phyloP scores from a whole-genome alignment of 2,797 vertebrate genomes.

The Smutsia temminckii region DNA sequence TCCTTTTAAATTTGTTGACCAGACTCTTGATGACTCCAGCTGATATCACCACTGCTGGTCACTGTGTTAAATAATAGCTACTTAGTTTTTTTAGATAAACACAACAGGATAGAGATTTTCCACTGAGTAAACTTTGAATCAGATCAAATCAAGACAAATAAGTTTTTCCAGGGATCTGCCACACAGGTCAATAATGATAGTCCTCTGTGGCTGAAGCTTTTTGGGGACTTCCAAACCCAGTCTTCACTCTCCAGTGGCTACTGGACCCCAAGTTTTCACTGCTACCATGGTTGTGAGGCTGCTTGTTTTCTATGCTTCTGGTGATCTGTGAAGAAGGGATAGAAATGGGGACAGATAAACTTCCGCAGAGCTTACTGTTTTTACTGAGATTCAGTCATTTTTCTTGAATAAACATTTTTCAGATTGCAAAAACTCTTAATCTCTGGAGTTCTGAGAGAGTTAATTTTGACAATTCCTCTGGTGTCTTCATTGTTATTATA shows the following conservation, averaged over 20 bases:
- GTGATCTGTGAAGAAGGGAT: not conserved
- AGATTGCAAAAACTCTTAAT: not conserved
- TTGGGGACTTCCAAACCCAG: not conserved
- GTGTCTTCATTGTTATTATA: not conserved
- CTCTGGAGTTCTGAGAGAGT: not conserved
- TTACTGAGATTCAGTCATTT: not conserved
- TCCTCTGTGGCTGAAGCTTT: not conserved
- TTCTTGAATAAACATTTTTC: not conserved
- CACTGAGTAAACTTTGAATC: not conserved
- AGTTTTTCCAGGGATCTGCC: not conserved
- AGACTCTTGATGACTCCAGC: not conserved
- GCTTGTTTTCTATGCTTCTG: not conserved
- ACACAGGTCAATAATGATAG: not conserved
- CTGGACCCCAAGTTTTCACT: not conserved
- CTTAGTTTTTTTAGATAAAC: not conserved
- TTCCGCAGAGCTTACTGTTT: not conserved
- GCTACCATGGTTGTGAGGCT: not conserved
- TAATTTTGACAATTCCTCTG: not conserved
- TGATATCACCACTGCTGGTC: not conserved
- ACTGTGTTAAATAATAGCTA: not conserved
- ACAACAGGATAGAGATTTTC: not conserved
- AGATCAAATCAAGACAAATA: not conserved
- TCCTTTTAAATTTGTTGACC: not conserved
- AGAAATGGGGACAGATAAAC: not conserved
- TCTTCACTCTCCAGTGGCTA: not conserved